Conservation (phyloP, 2,888 invertebrate genomes). For the Aproaerema taeniolella region DNA sequence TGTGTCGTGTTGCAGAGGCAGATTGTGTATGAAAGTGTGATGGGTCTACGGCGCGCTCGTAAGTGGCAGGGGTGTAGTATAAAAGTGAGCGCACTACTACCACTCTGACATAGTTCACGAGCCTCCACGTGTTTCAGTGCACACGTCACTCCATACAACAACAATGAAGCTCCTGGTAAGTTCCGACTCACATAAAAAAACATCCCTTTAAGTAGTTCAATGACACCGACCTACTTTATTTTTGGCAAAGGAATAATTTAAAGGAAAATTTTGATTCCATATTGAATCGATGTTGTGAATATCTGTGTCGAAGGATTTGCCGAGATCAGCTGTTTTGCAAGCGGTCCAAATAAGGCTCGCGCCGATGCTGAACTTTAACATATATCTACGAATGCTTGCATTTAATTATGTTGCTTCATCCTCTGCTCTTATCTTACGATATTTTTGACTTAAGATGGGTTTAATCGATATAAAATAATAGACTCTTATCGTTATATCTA, state of each 20-base stretch:
- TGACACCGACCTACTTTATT: neutral
- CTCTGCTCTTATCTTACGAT: slow-evolving; percentile 4
- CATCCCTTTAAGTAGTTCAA: neutral
- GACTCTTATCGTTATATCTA: no score
- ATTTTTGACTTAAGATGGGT: neutral
- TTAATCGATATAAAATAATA: no score
- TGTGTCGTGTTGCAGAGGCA: slow-evolving; percentile 52
- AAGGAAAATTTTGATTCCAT: neutral
- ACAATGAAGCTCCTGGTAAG: slow-evolving; percentile 73
- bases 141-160: slow-evolving; percentile 45
- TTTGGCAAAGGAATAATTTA: neutral
- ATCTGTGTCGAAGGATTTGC: slow-evolving; percentile 37
- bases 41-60: slow-evolving; percentile 50
- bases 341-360: slow-evolving; percentile 49
- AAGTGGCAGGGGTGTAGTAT: slow-evolving; percentile 75
- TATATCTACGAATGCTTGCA: slow-evolving; percentile 50
- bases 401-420: slow-evolving; percentile 37
- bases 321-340: slow-evolving; percentile 41
- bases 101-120: slow-evolving; percentile 72
- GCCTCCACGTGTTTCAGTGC: slow-evolving; percentile 55
- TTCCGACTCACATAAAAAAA: slow-evolving; percentile 25
- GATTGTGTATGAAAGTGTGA: slow-evolving; percentile 67
- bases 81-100: slow-evolving; percentile 68
- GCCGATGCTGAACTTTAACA: slow-evolving; percentile 60
- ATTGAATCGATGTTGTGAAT: slow-evolving; percentile 13